These are phyloP conservation scores for Ovibos moschatus DNA, from an alignment of 2,113 vertebrate genomes.

Conservation along the genomic window DNA sequence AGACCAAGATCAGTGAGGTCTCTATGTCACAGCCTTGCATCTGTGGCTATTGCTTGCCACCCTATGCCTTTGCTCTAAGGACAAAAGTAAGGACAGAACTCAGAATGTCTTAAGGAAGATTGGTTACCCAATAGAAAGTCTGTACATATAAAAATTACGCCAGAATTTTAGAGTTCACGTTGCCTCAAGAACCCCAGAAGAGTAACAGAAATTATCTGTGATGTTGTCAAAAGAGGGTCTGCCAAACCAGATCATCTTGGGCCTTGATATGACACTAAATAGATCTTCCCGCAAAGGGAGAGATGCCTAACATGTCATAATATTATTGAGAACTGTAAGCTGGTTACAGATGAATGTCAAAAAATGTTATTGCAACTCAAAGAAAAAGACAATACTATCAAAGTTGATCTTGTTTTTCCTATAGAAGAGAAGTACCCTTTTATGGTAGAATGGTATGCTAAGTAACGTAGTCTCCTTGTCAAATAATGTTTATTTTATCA, in stretches of 20 bases:
- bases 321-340: constrained; percentile 90
- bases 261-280: constrained; percentile 94
- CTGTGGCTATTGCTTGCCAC: background rate
- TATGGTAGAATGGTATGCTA: constrained; percentile 94
- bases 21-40: background rate
- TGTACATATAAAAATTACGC: constrained; percentile 75
- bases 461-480: constrained; percentile 88
- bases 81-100: background rate
- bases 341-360: constrained; percentile 87
- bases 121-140: background rate
- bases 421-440: constrained; percentile 91
- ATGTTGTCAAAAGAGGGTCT: constrained; percentile 90
- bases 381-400: constrained; percentile 91
- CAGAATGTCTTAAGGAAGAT: background rate
- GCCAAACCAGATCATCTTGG: constrained; percentile 92
- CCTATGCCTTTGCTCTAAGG: background rate
- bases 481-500: constrained; percentile 87
- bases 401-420: constrained; percentile 89
- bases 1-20: constrained; percentile 89
- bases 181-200: constrained; percentile 88
- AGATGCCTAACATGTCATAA: constrained; percentile 91
- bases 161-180: constrained; percentile 90
- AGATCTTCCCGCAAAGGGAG: constrained; percentile 90
- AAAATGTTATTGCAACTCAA: constrained; percentile 90
- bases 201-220: constrained; percentile 91